Conservation (phyloP, 2,888 invertebrate genomes). For the Caenorhabditis japonica region DNA sequence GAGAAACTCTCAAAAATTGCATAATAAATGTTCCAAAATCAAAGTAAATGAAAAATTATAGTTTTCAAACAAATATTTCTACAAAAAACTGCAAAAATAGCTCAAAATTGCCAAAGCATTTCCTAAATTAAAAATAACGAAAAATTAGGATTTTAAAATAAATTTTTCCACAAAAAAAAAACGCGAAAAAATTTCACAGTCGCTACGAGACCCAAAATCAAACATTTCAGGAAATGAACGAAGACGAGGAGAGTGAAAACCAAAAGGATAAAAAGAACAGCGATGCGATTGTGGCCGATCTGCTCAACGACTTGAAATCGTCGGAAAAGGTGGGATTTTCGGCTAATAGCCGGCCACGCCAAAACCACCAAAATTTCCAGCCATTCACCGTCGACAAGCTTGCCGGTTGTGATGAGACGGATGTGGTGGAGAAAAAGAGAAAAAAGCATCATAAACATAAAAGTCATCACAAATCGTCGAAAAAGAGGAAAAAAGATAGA, state of each 20-base stretch:
- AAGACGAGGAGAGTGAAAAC: neutral
- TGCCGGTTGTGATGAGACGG: conserved; percentile 20
- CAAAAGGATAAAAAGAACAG: conserved; percentile 1
- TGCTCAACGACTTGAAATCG: conserved; percentile 43
- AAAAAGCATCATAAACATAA: conserved; percentile 21
- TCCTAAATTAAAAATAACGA: too few relatives aligned
- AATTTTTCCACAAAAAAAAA: too few relatives aligned
- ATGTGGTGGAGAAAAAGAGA: conserved; percentile 6
- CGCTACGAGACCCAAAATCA: too few relatives aligned
- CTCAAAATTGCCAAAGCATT: too few relatives aligned
- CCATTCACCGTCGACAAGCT: conserved; percentile 41
- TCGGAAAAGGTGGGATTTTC: conserved; percentile 23
- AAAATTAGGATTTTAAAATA: too few relatives aligned
- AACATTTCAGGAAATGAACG: too few relatives aligned
- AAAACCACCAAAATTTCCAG: conserved; percentile 16
- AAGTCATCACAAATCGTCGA: conserved; percentile 36
- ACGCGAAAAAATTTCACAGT: too few relatives aligned
- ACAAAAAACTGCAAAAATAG: too few relatives aligned
- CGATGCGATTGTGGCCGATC: conserved; percentile 47
- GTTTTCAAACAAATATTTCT: too few relatives aligned
- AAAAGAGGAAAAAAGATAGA: conserved; percentile 31
- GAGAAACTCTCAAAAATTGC: too few relatives aligned
- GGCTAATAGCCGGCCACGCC: neutral
- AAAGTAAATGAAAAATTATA: too few relatives aligned
- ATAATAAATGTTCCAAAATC: too few relatives aligned